Conservation (phyloP, 2,888 invertebrate genomes). For the Cistogaster globosa region DNA sequence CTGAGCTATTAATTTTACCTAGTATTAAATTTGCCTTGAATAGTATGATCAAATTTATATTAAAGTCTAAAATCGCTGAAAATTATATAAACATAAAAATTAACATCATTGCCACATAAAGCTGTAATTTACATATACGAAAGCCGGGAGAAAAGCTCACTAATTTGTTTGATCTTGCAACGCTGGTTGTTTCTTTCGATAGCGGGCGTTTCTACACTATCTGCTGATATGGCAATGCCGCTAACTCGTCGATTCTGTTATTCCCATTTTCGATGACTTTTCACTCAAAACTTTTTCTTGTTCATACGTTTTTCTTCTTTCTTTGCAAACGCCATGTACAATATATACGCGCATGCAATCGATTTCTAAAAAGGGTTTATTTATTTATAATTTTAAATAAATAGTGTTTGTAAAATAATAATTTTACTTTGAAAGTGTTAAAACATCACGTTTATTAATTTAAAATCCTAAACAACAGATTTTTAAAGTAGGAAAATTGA, state of each 20-base stretch:
- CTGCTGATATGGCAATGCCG: constrained; percentile 13
- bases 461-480: constrained; percentile 25
- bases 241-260: constrained; percentile 31
- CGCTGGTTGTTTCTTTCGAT: not conserved
- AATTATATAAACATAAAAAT: too few species aligned
- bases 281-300: constrained; percentile 49
- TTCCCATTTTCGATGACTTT: constrained; percentile 38
- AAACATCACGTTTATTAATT: not conserved
- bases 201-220: constrained; percentile 45
- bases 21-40: too few species aligned
- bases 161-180: not conserved
- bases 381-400: constrained; percentile 15
- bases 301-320: constrained; percentile 69
- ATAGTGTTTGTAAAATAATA: constrained; percentile 32
- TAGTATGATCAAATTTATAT: too few species aligned
- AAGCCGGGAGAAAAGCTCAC: too few species aligned
- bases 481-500: constrained; percentile 29
- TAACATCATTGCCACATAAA: too few species aligned
- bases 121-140: too few species aligned
- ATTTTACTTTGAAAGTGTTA: constrained; percentile 11
- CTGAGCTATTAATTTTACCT: too few species aligned
- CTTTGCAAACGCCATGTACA: constrained; percentile 60
- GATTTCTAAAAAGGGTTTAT: constrained; percentile 47
- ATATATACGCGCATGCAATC: constrained; percentile 56
- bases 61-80: too few species aligned